These are phyloP conservation scores for Cotesia vestalis DNA, from an alignment of 1,140 invertebrate genomes.

Conservation along the genomic window DNA sequence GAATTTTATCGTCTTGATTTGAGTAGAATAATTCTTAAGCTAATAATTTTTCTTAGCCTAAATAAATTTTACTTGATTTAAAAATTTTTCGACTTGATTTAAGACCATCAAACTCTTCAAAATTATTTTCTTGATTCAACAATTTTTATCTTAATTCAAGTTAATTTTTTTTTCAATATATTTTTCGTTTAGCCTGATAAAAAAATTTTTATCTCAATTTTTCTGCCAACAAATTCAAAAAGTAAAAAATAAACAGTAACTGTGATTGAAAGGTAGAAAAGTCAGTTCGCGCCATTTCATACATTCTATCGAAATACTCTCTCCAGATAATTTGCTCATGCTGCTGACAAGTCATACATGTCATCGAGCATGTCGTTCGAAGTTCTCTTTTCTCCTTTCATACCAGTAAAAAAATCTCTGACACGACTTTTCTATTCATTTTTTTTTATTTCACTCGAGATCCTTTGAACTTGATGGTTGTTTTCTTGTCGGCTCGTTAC, in stretches of 20 bases:
- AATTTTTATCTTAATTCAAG: no score
- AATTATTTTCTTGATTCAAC: no score
- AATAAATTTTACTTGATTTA: no score
- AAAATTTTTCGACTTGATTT: no score
- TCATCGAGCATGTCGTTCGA: not conserved
- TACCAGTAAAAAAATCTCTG: conserved; percentile 12
- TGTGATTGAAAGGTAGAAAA: conserved; percentile 6
- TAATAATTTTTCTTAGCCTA: no score
- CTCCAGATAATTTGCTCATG: conserved; percentile 14
- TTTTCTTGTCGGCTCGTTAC: not conserved
- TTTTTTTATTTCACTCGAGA: not conserved
- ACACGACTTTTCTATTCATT: not conserved
- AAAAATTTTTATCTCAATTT: not conserved
- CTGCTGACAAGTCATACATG: conserved; percentile 15
- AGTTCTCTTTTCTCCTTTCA: not conserved
- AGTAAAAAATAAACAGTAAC: not conserved
- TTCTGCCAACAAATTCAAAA: not conserved
- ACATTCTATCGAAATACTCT: conserved; percentile 19
- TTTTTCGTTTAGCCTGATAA: not conserved
- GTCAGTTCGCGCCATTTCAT: not conserved
- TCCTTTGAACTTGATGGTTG: not conserved
- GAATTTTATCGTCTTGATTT: no score
- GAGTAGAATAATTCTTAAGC: no score
- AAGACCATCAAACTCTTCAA: no score
- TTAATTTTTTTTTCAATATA: no score